phyloP scores from a whole-genome alignment of 2,797 vertebrate genomes.

The Amazona finschi region DNA sequence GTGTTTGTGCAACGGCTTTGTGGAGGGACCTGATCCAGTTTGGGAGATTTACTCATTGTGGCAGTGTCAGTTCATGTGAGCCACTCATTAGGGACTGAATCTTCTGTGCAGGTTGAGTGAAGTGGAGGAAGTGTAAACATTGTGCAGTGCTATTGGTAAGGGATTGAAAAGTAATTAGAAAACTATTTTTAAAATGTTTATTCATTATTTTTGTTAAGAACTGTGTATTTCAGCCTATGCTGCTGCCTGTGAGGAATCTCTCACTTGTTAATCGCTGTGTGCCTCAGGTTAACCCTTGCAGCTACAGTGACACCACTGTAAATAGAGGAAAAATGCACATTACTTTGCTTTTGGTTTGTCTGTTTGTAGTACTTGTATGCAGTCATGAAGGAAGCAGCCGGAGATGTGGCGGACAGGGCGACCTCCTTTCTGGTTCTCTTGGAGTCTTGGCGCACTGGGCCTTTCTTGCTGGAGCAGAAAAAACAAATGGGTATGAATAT shows the following conservation, averaged over 20 bases:
- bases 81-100: neutral
- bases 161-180: neutral
- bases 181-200: neutral
- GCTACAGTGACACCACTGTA: neutral
- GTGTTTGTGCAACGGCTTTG: neutral
- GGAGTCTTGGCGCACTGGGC: conserved; percentile 95
- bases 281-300: neutral
- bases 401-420: conserved; percentile 95
- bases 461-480: conserved; percentile 80
- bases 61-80: neutral
- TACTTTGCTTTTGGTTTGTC: neutral
- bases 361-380: conserved; percentile 85
- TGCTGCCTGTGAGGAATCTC: neutral
- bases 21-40: neutral
- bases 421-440: conserved; percentile 91
- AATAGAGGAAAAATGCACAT: neutral
- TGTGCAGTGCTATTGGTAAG: neutral
- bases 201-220: neutral
- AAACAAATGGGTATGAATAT: conserved; percentile 80
- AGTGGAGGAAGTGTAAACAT: neutral
- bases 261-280: neutral
- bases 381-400: conserved; percentile 88
- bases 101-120: neutral
- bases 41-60: neutral
- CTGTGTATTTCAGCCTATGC: neutral